Evolutionary conservation across 2,797 vertebrate species (phyloP).

Genomic region (Onychomys leucogaster): DNA sequence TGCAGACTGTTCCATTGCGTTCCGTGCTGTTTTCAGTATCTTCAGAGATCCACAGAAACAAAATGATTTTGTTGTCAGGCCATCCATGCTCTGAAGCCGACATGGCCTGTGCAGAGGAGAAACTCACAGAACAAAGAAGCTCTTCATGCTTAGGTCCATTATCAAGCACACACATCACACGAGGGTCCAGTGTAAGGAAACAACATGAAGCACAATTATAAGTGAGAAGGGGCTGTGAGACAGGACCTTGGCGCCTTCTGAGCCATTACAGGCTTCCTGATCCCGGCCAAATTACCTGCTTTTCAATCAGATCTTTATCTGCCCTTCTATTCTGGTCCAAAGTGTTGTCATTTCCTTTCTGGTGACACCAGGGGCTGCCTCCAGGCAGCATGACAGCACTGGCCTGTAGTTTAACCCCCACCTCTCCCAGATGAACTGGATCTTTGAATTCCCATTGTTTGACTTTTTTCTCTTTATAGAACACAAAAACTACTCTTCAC

Average conservation of each 20-base stretch:
- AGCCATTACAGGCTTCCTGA: conserved; percentile 47
- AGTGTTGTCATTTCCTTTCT: conserved; percentile 74
- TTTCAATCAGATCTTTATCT: conserved; percentile 72
- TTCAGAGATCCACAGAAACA: conserved; percentile 4
- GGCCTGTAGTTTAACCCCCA: conserved; percentile 21
- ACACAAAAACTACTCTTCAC: not conserved
- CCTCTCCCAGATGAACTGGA: conserved; percentile 41
- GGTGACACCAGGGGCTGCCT: conserved; percentile 24
- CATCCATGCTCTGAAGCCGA: not conserved
- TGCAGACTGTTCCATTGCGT: not conserved
- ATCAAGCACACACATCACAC: not conserved
- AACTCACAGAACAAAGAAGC: conserved; percentile 47
- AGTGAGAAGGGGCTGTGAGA: not conserved
- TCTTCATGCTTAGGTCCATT: not conserved
- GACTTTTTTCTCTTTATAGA: conserved; percentile 14
- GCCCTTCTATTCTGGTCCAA: conserved; percentile 56
- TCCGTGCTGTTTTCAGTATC: not conserved
- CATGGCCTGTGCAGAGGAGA: not conserved
- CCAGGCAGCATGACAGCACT: not conserved
- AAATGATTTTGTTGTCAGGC: conserved; percentile 6
- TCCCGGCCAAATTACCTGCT: conserved; percentile 56
- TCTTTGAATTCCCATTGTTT: conserved; percentile 45
- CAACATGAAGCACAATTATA: not conserved
- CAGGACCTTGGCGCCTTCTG: conserved; percentile 45
- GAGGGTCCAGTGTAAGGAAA: not conserved